phyloP scores from a whole-genome alignment of 2,797 vertebrate genomes.

The Pelodytes ibericus region DNA sequence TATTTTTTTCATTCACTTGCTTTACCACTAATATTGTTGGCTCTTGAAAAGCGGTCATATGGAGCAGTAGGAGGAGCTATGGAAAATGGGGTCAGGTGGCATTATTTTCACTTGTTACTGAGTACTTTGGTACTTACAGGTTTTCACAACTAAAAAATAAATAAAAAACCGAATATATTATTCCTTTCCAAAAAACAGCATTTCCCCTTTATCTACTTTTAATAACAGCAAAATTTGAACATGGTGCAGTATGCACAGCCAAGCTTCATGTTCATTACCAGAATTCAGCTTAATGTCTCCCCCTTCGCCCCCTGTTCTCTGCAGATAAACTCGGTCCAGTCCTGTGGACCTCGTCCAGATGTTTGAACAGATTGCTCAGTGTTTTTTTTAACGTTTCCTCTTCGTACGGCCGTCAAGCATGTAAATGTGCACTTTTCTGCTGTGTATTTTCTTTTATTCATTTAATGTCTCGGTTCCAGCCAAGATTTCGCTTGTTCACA shows the following conservation, averaged over 20 bases:
- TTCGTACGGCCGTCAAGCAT: conserved; percentile 39
- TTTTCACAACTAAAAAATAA: too few relatives aligned
- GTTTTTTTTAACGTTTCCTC: conserved; percentile 52
- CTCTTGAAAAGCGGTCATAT: too few relatives aligned
- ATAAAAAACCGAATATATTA: too few relatives aligned
- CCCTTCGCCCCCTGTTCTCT: not conserved
- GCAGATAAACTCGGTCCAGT: conserved; percentile 26
- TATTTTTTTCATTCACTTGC: too few relatives aligned
- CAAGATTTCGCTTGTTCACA: conserved; percentile 84
- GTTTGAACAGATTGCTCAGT: conserved; percentile 43
- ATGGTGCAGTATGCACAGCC: not conserved
- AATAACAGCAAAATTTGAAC: not conserved
- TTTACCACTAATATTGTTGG: too few relatives aligned
- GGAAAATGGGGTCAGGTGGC: too few relatives aligned
- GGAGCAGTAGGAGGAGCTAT: too few relatives aligned
- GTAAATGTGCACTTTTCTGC: conserved; percentile 54
- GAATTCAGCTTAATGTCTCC: conserved; percentile 15
- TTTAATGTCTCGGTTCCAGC: conserved; percentile 70
- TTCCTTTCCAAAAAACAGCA: not conserved
- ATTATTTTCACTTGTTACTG: too few relatives aligned
- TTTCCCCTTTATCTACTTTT: not conserved
- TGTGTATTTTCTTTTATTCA: conserved; percentile 55
- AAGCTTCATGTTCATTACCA: conserved; percentile 27
- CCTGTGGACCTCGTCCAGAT: conserved; percentile 47
- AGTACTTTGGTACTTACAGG: too few relatives aligned